Percentiles rank a stretch among this genome's conserved stretches.
Conservation (phyloP, 2,888 invertebrate genomes). For the Leptopilina myrica region DNA sequence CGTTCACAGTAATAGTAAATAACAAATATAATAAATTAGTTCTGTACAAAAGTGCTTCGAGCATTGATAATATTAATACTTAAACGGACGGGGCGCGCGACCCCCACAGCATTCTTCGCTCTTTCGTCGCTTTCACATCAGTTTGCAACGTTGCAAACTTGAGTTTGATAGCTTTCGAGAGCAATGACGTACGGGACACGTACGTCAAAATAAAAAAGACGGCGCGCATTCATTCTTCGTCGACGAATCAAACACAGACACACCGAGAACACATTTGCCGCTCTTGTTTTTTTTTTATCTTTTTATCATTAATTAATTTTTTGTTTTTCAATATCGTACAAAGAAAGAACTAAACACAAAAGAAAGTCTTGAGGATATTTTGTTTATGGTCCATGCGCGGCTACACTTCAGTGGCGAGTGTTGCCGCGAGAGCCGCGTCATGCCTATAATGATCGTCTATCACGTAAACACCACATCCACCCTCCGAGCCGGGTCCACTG, state of each 20-base stretch:
- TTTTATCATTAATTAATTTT: background rate
- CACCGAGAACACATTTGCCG: slow-evolving; percentile 40
- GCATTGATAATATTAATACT: slow-evolving; percentile 72
- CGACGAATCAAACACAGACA: slow-evolving; percentile 26
- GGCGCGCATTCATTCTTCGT: slow-evolving; percentile 37
- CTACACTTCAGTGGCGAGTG: slow-evolving; percentile 88
- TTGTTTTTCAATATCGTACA: slow-evolving; percentile 5
- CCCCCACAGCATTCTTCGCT: slow-evolving; percentile 67
- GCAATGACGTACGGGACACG: slow-evolving; percentile 32
- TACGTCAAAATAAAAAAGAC: slow-evolving; percentile 27
- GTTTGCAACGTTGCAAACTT: slow-evolving; percentile 12
- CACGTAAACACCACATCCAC: slow-evolving; percentile 81
- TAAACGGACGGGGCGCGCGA: slow-evolving; percentile 60
- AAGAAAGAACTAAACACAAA: slow-evolving; percentile 32
- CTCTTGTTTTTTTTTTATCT: slow-evolving; percentile 13
- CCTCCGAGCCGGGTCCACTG: slow-evolving; percentile 58
- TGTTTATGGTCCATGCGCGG: slow-evolving; percentile 56
- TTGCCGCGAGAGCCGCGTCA: slow-evolving; percentile 75
- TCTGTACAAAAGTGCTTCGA: slow-evolving; percentile 75
- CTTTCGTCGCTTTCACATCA: slow-evolving; percentile 42
- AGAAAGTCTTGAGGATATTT: slow-evolving; percentile 34
- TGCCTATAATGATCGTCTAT: slow-evolving; percentile 87
- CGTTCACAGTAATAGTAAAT: slow-evolving; percentile 71
- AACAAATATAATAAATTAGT: slow-evolving; percentile 77
- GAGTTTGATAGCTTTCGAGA: slow-evolving; percentile 35